Evolutionary conservation across 2,113 vertebrate species (phyloP).

Genomic region (Chinchilla lanigera): DNA sequence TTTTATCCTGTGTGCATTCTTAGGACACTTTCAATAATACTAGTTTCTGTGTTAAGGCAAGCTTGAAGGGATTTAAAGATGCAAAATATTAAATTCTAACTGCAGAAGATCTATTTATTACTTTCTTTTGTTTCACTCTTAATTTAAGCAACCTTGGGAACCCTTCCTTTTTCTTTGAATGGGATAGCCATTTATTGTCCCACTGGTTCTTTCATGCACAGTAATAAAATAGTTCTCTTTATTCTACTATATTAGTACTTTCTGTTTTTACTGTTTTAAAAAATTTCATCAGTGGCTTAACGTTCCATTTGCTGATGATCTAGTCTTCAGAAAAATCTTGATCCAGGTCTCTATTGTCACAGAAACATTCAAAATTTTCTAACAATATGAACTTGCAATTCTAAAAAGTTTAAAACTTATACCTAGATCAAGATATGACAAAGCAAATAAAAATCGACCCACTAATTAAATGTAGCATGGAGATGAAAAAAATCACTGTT

Average conservation of each 20-base stretch:
- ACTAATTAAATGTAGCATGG: constrained; percentile 20
- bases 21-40: neutral
- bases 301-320: neutral
- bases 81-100: neutral
- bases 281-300: neutral
- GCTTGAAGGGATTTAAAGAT: constrained; percentile 5
- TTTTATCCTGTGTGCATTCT: neutral
- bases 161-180: neutral
- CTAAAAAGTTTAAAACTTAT: constrained; percentile 6
- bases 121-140: constrained; percentile 11
- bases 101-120: neutral
- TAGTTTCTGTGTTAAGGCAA: neutral
- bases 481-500: neutral
- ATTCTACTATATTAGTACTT: neutral
- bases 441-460: neutral
- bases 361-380: neutral
- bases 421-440: neutral
- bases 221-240: neutral
- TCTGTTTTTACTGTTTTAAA: neutral
- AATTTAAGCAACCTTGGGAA: neutral
- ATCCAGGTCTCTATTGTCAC: neutral
- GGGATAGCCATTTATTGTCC: neutral
- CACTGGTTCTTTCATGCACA: neutral
- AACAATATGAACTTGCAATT: neutral
- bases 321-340: neutral